Percentiles rank a stretch among this genome's conserved stretches.
Conservation (phyloP, 2,888 invertebrate species). For the Patella pellucida region DNA sequence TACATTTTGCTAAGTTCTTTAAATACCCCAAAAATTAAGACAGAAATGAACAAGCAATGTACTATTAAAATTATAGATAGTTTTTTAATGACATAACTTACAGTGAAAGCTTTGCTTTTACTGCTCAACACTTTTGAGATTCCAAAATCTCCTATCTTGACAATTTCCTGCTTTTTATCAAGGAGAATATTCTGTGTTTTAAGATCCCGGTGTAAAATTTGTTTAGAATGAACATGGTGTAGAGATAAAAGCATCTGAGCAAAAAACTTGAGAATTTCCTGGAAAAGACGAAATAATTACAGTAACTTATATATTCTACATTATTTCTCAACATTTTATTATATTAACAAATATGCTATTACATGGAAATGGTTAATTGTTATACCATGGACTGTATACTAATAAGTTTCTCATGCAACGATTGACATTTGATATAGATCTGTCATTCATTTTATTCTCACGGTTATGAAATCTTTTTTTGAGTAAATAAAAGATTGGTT, state of each 20-base stretch:
- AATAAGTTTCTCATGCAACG: too few species aligned
- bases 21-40: too few species aligned
- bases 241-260: conserved; percentile 83
- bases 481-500: too few species aligned
- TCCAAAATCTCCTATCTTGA: conserved; percentile 89
- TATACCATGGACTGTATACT: too few species aligned
- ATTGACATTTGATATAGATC: too few species aligned
- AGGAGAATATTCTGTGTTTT: conserved; percentile 89
- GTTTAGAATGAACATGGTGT: conserved; percentile 83
- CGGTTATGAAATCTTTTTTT: too few species aligned
- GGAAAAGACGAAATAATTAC: conserved; percentile 55
- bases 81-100: conserved; percentile 45
- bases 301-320: not conserved
- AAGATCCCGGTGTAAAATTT: conserved; percentile 86
- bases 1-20: too few species aligned
- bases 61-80: too few species aligned
- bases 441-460: too few species aligned
- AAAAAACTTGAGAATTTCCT: conserved; percentile 81
- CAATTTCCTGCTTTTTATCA: conserved; percentile 78
- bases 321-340: not conserved
- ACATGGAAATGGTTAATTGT: too few species aligned
- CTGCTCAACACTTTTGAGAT: conserved; percentile 83
- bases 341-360: too few species aligned
- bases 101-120: conserved; percentile 73
- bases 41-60: too few species aligned